A percentile compares a stretch with the other conserved stretches of the same genome.
These are phyloP conservation scores for Antigone vipio DNA, from an alignment of 2,113 vertebrate genomes.

Conservation along the genomic window DNA sequence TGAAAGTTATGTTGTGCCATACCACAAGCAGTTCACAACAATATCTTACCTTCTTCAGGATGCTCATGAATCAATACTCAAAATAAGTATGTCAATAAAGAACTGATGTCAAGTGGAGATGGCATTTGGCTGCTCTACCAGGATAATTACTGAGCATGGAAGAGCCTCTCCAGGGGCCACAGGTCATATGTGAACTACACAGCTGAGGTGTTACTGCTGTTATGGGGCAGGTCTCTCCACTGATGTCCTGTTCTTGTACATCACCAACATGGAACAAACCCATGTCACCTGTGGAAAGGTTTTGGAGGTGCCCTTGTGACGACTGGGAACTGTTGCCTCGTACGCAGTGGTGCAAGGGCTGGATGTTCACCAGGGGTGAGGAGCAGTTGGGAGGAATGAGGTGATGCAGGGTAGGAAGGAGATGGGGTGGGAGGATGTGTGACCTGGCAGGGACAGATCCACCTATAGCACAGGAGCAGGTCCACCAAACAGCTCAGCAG, in stretches of 20 bases:
- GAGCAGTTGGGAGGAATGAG: neutral
- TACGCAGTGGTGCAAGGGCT: neutral
- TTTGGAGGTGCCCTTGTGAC: accelerated
- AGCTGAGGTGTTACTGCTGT: neutral
- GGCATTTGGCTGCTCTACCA: neutral
- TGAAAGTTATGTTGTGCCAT: neutral
- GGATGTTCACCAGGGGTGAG: neutral
- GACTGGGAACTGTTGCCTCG: accelerated
- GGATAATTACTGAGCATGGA: neutral
- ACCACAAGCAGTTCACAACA: neutral
- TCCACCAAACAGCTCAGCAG: neutral
- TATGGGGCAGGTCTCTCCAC: neutral
- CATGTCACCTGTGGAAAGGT: neutral
- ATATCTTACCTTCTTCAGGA: neutral
- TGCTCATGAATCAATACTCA: neutral
- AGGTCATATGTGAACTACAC: neutral
- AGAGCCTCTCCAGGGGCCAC: neutral
- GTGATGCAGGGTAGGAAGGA: neutral
- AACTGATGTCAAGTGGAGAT: neutral
- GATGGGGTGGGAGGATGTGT: neutral
- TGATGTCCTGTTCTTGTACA: neutral
- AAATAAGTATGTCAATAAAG: neutral
- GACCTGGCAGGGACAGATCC: neutral
- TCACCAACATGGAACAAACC: neutral
- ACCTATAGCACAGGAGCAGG: neutral